Evolutionary conservation across 2,888 invertebrate genomes (phyloP), one percentile per base, ranked within the genome.

Genomic region (Polymixis lichenea): DNA sequence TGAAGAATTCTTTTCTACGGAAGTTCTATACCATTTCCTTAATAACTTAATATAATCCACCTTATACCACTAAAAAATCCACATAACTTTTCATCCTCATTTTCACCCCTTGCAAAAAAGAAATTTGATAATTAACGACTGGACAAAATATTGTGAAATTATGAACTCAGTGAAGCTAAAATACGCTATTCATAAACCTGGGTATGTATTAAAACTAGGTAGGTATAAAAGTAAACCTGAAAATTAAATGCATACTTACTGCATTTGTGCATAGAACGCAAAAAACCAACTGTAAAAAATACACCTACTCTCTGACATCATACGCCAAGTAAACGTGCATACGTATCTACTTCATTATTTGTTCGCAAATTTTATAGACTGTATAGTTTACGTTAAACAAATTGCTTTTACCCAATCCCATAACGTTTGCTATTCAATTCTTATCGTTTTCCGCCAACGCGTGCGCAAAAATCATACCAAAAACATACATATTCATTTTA

Each of bases 351-450:
- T 79, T 79, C 85, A 78, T 83, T 82, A 85, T 64, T 80, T 72
- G 66, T 75, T 75, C 67, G 67, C 77, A 72, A 85, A 80, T 82
- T 87, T 88, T 83, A 88, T 87, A 72, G 76, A 60, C 78, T 83
- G 75, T 86, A 75, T 75, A 86, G 86, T 86, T 88, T 83, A 73
- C 72, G 82, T 75, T 75, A 85, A 83, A 82, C 80, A 89, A 89
- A 89, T 88, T 85, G 87, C 82, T 81, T 86, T 87, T 78, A 77
- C 79, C 76, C 81, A 86, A 88, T 86, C 85, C 84, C 80, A 80
- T 79, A 81, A 68, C 75, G 82, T 87, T 85, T 83, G 84, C 86
- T 94, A 94, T 95, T 92, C 91, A 89, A 89, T 93, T 91, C 90
- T 95, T 95, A 94, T 95, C 94, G 92, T 77, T 85, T 88, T 88